Conservation (phyloP, 2,113 vertebrate species). For the Pardalotus punctatus region DNA sequence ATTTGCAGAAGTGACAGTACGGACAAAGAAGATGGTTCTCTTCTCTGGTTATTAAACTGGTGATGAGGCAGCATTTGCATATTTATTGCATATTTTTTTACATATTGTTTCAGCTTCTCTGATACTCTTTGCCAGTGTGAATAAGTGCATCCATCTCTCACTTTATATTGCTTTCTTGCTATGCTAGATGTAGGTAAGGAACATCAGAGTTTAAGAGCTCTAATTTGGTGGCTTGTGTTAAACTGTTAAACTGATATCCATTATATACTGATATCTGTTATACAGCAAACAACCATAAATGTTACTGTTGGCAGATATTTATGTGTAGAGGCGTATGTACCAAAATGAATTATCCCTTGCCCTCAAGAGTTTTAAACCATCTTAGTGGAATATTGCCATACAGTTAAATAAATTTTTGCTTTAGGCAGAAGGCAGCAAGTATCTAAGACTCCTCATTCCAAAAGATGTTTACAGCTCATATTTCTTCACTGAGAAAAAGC, state of each 20-base stretch:
- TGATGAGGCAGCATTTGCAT: neutral
- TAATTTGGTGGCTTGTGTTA: neutral
- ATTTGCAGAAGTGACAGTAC: neutral
- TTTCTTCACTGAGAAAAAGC: neutral
- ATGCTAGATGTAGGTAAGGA: neutral
- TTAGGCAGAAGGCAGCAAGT: neutral
- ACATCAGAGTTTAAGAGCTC: neutral
- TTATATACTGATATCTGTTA: neutral
- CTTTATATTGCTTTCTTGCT: neutral
- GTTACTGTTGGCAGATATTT: neutral
- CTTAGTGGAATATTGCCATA: neutral
- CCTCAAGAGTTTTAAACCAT: slow-evolving; percentile 28
- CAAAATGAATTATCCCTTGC: slow-evolving; percentile 8
- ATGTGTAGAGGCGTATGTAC: neutral
- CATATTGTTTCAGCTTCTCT: neutral
- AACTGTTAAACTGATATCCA: neutral
- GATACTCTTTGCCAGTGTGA: neutral
- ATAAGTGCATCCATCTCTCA: neutral
- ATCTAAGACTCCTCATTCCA: neutral
- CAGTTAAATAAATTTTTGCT: neutral
- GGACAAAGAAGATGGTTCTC: neutral
- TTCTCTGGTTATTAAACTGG: neutral
- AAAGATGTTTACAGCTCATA: neutral
- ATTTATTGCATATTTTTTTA: neutral
- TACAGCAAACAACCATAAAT: neutral